phyloP scores from a whole-genome alignment of 2,888 invertebrate genomes.

The Epinotia bilunana region DNA sequence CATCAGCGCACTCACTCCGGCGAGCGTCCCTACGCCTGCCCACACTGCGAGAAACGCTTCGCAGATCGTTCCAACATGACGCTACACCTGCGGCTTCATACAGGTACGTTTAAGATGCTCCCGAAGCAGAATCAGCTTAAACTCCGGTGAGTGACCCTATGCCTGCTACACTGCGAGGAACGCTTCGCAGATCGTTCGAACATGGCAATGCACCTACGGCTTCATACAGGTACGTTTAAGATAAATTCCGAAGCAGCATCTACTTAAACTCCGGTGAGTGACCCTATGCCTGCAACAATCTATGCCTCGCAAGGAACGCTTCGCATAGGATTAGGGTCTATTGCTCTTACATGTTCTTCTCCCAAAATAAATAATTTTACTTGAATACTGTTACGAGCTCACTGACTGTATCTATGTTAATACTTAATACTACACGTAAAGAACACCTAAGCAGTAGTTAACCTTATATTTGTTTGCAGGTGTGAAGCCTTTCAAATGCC shows the following conservation, averaged over 20 bases:
- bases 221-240: constrained; percentile 87
- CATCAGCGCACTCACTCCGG: constrained; percentile 93
- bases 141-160: constrained; percentile 92
- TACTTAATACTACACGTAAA: not conserved
- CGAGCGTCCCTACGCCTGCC: constrained; percentile 91
- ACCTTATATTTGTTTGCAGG: constrained; percentile 79
- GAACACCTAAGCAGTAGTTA: not conserved
- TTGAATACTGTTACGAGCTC: no score
- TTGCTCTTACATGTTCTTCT: not conserved
- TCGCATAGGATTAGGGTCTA: constrained; percentile 74
- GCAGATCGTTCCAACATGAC: constrained; percentile 95
- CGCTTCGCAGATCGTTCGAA: constrained; percentile 93
- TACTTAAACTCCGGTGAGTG: constrained; percentile 92
- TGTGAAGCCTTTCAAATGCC: constrained; percentile 89
- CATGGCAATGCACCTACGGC: constrained; percentile 91
- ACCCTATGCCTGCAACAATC: constrained; percentile 92
- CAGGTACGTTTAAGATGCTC: constrained; percentile 74
- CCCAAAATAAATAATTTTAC: no score
- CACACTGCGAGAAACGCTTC: constrained; percentile 92
- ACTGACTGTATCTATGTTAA: no score
- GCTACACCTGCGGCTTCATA: constrained; percentile 90
- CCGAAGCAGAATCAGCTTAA: constrained; percentile 91
- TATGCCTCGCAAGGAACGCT: constrained; percentile 92
- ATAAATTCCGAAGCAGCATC: constrained; percentile 72
- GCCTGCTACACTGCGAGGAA: constrained; percentile 91